phyloP scores from a whole-genome alignment of 2,797 vertebrate genomes.

The Lateolabrax maculatus region DNA sequence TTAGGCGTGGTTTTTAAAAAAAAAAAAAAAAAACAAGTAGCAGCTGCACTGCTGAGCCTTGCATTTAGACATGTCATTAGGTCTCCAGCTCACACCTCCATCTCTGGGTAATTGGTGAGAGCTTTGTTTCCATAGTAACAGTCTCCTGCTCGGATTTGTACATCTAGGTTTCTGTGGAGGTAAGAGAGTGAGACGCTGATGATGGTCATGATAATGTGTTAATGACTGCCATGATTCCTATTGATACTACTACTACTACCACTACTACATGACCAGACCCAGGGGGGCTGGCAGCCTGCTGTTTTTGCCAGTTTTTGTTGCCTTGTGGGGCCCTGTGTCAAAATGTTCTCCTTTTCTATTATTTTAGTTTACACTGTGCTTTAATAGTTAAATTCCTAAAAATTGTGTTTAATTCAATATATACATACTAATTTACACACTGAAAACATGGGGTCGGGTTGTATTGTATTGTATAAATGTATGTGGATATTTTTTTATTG shows the following conservation, averaged over 20 bases:
- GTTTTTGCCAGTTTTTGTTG: background rate
- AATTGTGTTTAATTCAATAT: too few relatives aligned
- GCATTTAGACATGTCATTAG: conserved; percentile 77
- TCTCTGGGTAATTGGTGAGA: conserved; percentile 67
- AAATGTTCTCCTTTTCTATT: too few relatives aligned
- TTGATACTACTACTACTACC: background rate
- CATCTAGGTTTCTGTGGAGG: conserved; percentile 22
- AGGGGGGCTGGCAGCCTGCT: too few relatives aligned
- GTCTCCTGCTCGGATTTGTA: conserved; percentile 41
- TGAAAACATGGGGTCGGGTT: too few relatives aligned
- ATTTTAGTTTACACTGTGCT: too few relatives aligned
- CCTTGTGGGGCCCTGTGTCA: too few relatives aligned
- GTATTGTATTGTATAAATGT: too few relatives aligned
- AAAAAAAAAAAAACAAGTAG: too few relatives aligned
- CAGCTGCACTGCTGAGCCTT: conserved; percentile 52
- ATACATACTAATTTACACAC: too few relatives aligned
- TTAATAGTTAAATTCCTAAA: too few relatives aligned
- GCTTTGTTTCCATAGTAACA: conserved; percentile 77
- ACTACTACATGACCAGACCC: background rate
- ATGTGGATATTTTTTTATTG: background rate
- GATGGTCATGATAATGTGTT: conserved; percentile 24
- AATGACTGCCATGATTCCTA: conserved; percentile 27
- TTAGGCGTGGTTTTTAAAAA: too few relatives aligned
- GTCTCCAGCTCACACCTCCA: conserved; percentile 64
- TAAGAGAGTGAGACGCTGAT: conserved; percentile 11